Evolutionary conservation across 2,888 invertebrate species (phyloP).

Genomic region (Acleris laterana): DNA sequence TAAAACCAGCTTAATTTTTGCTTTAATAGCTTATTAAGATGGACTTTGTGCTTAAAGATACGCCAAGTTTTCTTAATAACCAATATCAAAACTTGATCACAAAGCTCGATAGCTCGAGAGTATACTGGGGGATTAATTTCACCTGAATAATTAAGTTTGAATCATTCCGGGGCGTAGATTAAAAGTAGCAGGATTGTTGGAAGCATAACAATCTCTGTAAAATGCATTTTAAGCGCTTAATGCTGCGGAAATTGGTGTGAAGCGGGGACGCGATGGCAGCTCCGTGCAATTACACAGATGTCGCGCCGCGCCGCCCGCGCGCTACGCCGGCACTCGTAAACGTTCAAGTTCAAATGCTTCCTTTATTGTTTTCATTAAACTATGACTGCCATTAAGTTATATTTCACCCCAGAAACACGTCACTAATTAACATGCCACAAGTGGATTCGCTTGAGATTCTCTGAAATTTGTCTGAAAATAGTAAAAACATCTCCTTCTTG

Average conservation of each 20-base stretch:
- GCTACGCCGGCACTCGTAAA: conserved; percentile 42
- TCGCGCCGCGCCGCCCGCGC: conserved; percentile 46
- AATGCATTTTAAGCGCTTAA: conserved; percentile 77
- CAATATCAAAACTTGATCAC: conserved; percentile 33
- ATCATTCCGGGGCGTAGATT: conserved; percentile 54
- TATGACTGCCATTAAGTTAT: conserved; percentile 26
- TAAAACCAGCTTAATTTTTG: conserved; percentile 42
- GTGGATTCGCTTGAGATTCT: not conserved
- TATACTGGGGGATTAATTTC: conserved; percentile 32
- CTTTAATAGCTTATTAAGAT: conserved; percentile 41
- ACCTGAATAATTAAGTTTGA: conserved; percentile 42
- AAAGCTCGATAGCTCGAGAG: conserved; percentile 15
- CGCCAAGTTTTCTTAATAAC: conserved; percentile 37
- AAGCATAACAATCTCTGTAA: conserved; percentile 70
- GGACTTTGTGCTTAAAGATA: conserved; percentile 43
- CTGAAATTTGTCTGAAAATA: not conserved
- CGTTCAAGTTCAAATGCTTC: conserved; percentile 53
- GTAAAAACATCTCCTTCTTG: conserved; percentile 9
- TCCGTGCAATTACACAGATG: conserved; percentile 75
- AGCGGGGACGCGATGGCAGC: conserved; percentile 64
- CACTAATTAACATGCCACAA: not conserved
- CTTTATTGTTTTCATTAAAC: conserved; percentile 41
- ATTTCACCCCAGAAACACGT: conserved; percentile 5
- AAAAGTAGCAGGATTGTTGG: conserved; percentile 62
- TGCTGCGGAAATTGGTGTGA: conserved; percentile 74